Conservation (phyloP, 2,888 invertebrate genomes). For the Parapristionchus giblindavisi region DNA sequence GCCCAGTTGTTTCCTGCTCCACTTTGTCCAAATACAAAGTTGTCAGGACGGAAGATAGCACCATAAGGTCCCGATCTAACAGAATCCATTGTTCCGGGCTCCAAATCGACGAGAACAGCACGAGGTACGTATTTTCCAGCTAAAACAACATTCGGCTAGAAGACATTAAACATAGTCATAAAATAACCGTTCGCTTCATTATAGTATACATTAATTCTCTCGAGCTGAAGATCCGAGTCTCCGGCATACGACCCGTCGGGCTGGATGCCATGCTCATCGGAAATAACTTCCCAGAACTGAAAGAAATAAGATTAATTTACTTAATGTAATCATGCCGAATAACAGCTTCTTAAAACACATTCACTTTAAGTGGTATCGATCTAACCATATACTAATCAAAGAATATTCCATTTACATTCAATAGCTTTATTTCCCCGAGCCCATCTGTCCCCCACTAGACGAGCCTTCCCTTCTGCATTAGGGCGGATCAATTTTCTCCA, state of each 20-base stretch:
- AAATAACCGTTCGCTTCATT: conserved; percentile 57
- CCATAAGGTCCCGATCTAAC: conserved; percentile 92
- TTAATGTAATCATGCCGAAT: too few relatives aligned
- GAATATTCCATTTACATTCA: too few relatives aligned
- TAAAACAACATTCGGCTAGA: too few relatives aligned
- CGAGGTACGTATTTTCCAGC: conserved; percentile 93
- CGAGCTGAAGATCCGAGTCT: conserved; percentile 55
- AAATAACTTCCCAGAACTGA: conserved; percentile 67
- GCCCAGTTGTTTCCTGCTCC: conserved; percentile 86
- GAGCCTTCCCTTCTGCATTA: too few relatives aligned
- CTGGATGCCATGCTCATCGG: conserved; percentile 83
- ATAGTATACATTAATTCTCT: conserved; percentile 78
- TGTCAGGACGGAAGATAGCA: conserved; percentile 83
- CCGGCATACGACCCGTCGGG: conserved; percentile 83
- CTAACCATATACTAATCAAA: too few relatives aligned
- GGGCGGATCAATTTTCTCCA: conserved; percentile 13
- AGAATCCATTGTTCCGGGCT: conserved; percentile 97
- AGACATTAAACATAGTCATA: too few relatives aligned
- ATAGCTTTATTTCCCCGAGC: too few relatives aligned
- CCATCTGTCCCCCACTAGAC: too few relatives aligned
- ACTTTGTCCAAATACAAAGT: conserved; percentile 88
- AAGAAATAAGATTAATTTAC: conserved; percentile 70
- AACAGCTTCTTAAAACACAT: too few relatives aligned
- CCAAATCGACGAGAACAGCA: conserved; percentile 90
- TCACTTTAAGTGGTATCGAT: too few relatives aligned